Conservation (phyloP, 2,888 invertebrate genomes). For the Coenonympha glycerion region DNA sequence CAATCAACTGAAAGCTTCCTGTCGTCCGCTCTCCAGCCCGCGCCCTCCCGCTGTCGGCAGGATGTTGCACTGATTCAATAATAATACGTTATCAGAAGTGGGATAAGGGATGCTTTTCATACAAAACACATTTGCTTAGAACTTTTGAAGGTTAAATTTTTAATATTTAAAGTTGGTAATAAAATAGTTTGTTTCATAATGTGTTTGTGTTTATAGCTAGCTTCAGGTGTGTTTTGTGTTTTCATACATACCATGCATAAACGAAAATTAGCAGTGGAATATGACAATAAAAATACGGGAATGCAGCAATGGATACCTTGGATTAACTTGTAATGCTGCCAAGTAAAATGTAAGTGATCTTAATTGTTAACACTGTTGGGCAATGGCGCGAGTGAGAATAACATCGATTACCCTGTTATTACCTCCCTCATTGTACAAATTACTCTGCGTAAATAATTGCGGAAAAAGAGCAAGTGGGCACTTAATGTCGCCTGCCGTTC, state of each 20-base stretch:
- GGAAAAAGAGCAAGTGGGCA: conserved; percentile 2
- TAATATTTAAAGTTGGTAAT: no score
- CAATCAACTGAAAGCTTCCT: conserved; percentile 59
- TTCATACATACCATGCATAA: no score
- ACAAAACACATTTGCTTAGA: not conserved
- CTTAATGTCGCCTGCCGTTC: conserved; percentile 8
- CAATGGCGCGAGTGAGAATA: conserved; percentile 5
- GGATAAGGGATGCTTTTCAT: not conserved
- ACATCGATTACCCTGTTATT: conserved; percentile 13
- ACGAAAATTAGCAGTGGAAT: no score
- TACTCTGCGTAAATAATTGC: not conserved
- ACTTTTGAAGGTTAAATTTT: no score
- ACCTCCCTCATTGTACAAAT: conserved; percentile 11
- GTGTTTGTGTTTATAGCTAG: no score
- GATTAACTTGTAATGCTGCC: not conserved
- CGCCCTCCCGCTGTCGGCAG: conserved; percentile 16
- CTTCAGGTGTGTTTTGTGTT: no score
- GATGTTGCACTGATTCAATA: conserved; percentile 13
- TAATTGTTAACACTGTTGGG: not conserved
- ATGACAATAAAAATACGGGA: no score
- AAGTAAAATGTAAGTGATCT: not conserved
- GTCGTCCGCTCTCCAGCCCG: conserved; percentile 27
- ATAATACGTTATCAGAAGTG: conserved; percentile 6
- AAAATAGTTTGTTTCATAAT: no score
- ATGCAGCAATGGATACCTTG: not conserved